Conservation (phyloP, 1,140 invertebrate species). For the Luehdorfia chinensis region DNA sequence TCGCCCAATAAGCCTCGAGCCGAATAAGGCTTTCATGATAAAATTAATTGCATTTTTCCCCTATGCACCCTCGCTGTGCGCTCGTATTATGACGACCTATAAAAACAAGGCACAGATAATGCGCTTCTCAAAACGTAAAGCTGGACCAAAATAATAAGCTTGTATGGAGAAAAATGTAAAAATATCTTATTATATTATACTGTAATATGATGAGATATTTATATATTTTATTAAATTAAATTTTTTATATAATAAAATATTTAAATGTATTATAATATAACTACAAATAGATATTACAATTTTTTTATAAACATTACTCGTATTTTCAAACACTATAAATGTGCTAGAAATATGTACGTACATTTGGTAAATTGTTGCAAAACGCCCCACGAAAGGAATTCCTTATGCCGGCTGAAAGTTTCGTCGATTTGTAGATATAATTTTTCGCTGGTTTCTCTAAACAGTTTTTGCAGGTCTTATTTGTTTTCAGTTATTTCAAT, state of each 20-base stretch:
- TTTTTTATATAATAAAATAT: too few species aligned
- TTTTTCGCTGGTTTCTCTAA: too few species aligned
- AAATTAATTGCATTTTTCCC: slow-evolving; percentile 68
- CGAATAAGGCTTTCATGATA: slow-evolving; percentile 49
- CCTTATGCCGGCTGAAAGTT: slow-evolving; percentile 1
- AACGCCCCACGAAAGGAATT: slow-evolving; percentile 5
- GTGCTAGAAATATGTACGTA: not conserved
- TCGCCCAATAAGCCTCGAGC: slow-evolving; percentile 27
- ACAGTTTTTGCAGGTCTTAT: too few species aligned
- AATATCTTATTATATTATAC: too few species aligned
- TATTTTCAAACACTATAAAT: not conserved
- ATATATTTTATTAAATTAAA: too few species aligned
- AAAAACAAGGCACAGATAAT: slow-evolving; percentile 33
- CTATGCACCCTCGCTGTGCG: slow-evolving; percentile 32
- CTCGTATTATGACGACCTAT: slow-evolving; percentile 31
- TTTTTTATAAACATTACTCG: too few species aligned
- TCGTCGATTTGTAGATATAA: slow-evolving; percentile 8
- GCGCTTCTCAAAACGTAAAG: too few species aligned
- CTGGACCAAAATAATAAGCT: too few species aligned
- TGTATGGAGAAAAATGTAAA: not conserved
- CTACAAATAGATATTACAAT: too few species aligned
- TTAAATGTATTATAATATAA: too few species aligned
- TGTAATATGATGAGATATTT: too few species aligned
- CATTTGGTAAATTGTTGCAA: slow-evolving; percentile 2
- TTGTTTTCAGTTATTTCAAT: too few species aligned